Base-by-base conservation (phyloP, 1,140 invertebrate genomes). In the Paraescarpia echinospica region DNA sequence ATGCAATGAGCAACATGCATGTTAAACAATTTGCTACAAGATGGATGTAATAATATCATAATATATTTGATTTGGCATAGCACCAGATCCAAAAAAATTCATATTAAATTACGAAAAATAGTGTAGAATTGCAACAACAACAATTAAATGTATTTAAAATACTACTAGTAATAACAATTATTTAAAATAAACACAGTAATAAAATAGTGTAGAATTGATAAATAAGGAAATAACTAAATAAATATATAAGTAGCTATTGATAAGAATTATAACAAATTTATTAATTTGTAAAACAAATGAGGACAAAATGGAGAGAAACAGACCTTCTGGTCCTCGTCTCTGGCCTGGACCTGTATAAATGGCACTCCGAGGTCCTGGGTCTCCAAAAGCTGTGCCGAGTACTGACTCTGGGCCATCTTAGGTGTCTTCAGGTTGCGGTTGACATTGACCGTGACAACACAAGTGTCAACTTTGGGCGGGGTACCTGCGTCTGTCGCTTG, bases 251-350 rank as follows among this genome's bases (percentile, higher is more conserved):
- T 12, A 6, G 41, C 41, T 41, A 41, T 4, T 41, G 4, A 41
- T 41, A 41, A 6, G 41, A 12, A 41, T 41, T 41, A n/a, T n/a
- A 41, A 41, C 4, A 41, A 41, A 12, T 41, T 41, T 6, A 4
- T 41, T 6, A 4, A 41, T 41, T 41, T 41, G 12, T 41, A 77
- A 77, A 2, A 77, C 8, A 77, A 14, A 77, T 77, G 4, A 51
- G 48, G 18, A 22, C 27, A 4, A 41, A 18, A 77, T 77, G 59
- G 27, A 12, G 59, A 22, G 22, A 77, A 27, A 77, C 59, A 77
- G 59, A 97, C 97, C 88, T 98, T 98, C 94, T 97, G 97, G 95
- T 99, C 98, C 94, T 98, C 98, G 94, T 99, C 98, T 4, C 97
- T 97, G 0, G 98, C 98, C 94, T 97, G 96, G 89, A 98, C 97